Percentiles rank a stretch among this genome's conserved stretches.
Conservation (phyloP, 2,797 vertebrate species). For the Tragopan temminckii region DNA sequence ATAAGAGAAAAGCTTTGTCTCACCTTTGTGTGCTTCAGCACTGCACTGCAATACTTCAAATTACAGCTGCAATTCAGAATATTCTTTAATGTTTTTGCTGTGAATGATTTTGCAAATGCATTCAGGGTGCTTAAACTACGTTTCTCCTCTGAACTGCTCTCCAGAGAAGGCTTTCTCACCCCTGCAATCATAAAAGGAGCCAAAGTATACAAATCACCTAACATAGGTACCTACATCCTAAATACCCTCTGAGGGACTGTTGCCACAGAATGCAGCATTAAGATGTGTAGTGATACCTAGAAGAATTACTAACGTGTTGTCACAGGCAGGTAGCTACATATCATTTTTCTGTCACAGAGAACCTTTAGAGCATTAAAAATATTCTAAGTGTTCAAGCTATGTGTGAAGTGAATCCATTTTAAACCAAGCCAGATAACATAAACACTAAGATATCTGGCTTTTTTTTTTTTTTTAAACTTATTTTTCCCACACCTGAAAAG, state of each 20-base stretch:
- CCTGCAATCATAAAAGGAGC: slow-evolving; percentile 5
- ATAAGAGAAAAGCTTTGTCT: slow-evolving; percentile 15
- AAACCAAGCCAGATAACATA: neutral
- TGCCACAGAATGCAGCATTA: neutral
- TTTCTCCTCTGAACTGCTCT: slow-evolving; percentile 47
- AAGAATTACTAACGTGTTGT: slow-evolving; percentile 45
- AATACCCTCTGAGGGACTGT: slow-evolving; percentile 47
- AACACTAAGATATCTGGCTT: slow-evolving; percentile 1
- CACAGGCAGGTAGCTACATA: slow-evolving; percentile 25
- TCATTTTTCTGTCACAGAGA: slow-evolving; percentile 49
- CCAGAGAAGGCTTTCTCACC: slow-evolving; percentile 60
- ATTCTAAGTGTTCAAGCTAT: slow-evolving; percentile 34
- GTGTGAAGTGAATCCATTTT: slow-evolving; percentile 22
- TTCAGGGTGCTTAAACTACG: slow-evolving; percentile 35
- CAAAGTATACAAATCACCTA: slow-evolving; percentile 56
- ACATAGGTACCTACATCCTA: slow-evolving; percentile 28
- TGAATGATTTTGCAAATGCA: neutral
- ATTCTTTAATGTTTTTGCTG: slow-evolving; percentile 24
- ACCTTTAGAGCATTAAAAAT: slow-evolving; percentile 35
- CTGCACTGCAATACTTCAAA: slow-evolving; percentile 1
- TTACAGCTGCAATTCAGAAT: slow-evolving; percentile 18
- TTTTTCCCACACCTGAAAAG: slow-evolving; percentile 18
- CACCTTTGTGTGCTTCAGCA: slow-evolving; percentile 16
- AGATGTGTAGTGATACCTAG: neutral
- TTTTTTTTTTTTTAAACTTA: neutral